These are phyloP conservation scores for Asobara japonica DNA, from an alignment of 1,140 invertebrate genomes.

Conservation along the genomic window DNA sequence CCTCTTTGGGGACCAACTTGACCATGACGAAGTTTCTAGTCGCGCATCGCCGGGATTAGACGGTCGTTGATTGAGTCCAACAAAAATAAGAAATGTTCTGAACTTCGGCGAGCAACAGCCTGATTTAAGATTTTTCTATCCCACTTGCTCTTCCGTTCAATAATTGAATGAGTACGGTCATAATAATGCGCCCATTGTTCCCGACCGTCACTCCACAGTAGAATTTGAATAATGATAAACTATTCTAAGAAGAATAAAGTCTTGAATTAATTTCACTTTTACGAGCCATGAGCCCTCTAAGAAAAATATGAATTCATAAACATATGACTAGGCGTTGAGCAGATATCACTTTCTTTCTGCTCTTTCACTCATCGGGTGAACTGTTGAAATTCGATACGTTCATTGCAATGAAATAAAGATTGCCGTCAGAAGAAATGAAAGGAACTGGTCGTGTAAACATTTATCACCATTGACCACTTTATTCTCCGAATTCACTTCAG, in stretches of 20 bases:
- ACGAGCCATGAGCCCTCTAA: not conserved
- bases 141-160: no score
- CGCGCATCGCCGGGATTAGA: no score
- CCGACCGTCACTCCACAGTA: not conserved
- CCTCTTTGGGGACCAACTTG: no score
- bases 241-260: not conserved
- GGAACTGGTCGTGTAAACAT: not conserved
- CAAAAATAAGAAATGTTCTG: no score
- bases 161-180: not conserved
- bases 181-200: not conserved
- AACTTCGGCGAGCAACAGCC: no score
- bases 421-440: not conserved
- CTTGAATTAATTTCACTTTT: slow-evolving; percentile 2
- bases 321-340: not conserved
- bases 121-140: no score
- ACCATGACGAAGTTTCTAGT: no score
- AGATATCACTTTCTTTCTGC: not conserved
- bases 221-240: not conserved
- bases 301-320: not conserved
- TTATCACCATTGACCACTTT: not conserved
- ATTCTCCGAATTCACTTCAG: not conserved
- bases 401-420: slow-evolving; percentile 4
- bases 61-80: no score
- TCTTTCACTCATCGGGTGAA: slow-evolving; percentile 5
- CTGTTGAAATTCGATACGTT: not conserved